Evolutionary conservation across 2,888 invertebrate genomes (phyloP).

Genomic region (Sialis lutaria): DNA sequence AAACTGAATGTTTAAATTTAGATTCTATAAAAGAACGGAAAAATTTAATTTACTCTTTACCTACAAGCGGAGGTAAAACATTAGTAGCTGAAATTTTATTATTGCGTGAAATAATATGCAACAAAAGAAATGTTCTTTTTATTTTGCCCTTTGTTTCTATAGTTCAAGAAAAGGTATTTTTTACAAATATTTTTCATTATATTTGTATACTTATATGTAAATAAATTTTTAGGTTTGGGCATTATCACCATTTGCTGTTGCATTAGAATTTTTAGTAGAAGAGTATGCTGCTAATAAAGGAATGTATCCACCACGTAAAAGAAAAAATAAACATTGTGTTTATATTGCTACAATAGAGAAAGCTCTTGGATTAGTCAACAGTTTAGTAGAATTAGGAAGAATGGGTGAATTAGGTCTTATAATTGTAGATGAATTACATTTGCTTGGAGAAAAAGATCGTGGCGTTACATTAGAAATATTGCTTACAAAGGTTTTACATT

Average conservation of each 20-base stretch:
- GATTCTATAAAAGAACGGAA: slow-evolving; percentile 49
- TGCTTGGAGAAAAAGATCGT: slow-evolving; percentile 74
- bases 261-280: slow-evolving; percentile 76
- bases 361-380: slow-evolving; percentile 68
- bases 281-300: slow-evolving; percentile 93
- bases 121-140: slow-evolving; percentile 69
- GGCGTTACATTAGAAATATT: slow-evolving; percentile 74
- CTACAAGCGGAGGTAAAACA: slow-evolving; percentile 96
- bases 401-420: slow-evolving; percentile 63
- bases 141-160: slow-evolving; percentile 90
- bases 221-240: slow-evolving; percentile 46
- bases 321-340: slow-evolving; percentile 56
- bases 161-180: slow-evolving; percentile 83
- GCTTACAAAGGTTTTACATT: slow-evolving; percentile 59
- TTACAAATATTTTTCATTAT: not conserved
- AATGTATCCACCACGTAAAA: slow-evolving; percentile 56
- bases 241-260: slow-evolving; percentile 73
- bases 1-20: slow-evolving; percentile 73
- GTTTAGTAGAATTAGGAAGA: slow-evolving; percentile 61
- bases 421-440: slow-evolving; percentile 82
- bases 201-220: slow-evolving; percentile 1
- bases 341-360: slow-evolving; percentile 94
- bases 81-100: slow-evolving; percentile 91
- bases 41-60: slow-evolving; percentile 83
- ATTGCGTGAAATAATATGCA: slow-evolving; percentile 64